A percentile compares a stretch with the other conserved stretches of the same genome.
Evolutionary conservation across 1,140 invertebrate genomes (phyloP).

Genomic region (Drosophila sturtevanti): DNA sequence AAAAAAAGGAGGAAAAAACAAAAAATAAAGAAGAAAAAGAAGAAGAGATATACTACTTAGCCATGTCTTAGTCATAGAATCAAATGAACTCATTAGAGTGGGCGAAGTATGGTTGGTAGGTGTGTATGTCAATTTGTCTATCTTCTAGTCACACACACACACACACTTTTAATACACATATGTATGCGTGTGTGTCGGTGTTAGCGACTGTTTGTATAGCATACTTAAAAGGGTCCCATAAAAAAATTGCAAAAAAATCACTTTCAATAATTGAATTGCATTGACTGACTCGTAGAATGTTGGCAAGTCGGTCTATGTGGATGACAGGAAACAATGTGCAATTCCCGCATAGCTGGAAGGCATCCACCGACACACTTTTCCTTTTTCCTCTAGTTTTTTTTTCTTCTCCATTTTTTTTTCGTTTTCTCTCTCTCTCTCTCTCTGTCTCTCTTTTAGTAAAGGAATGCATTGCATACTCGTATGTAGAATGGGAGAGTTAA

Average conservation of each 20-base stretch:
- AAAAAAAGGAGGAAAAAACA: background rate
- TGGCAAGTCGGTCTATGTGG: background rate
- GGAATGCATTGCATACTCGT: constrained; percentile 11
- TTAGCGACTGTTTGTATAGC: background rate
- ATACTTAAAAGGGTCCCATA: constrained; percentile 4
- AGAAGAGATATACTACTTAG: constrained; percentile 5
- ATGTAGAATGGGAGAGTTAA: constrained; percentile 58
- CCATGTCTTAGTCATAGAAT: constrained; percentile 10
- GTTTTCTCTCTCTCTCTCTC: too few species aligned
- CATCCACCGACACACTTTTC: constrained; percentile 25
- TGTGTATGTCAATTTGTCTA: background rate
- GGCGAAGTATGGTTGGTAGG: background rate
- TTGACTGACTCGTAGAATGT: constrained; percentile 8
- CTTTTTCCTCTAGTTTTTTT: background rate
- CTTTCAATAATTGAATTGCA: constrained; percentile 18
- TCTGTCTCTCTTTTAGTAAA: constrained; percentile 13
- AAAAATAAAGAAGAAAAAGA: background rate
- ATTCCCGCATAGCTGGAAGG: constrained; percentile 17
- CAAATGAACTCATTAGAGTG: constrained; percentile 22
- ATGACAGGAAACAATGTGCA: constrained; percentile 8
- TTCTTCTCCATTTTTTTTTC: background rate
- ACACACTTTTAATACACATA: too few species aligned
- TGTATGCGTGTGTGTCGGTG: background rate
- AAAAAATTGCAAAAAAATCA: constrained; percentile 7
- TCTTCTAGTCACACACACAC: background rate